Conservation (phyloP, 1,140 invertebrate species). For the Antheraea mylitta region DNA sequence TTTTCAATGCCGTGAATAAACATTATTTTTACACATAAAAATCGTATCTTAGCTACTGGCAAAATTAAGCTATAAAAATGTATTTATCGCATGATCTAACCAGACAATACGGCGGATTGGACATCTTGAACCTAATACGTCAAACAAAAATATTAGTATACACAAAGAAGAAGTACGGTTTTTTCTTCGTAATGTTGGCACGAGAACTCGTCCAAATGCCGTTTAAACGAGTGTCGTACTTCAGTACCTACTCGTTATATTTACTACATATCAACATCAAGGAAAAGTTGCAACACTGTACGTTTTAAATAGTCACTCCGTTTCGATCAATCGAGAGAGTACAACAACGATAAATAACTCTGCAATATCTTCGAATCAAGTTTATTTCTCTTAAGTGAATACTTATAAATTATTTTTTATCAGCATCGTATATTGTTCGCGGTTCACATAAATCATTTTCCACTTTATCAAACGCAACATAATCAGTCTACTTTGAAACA, state of each 20-base stretch:
- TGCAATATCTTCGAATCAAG: background rate
- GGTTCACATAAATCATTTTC: background rate
- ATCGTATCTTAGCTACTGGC: constrained; percentile 5
- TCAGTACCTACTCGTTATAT: constrained; percentile 1
- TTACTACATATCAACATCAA: background rate
- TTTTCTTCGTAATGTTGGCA: constrained; percentile 35
- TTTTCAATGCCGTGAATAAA: background rate
- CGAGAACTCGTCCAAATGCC: constrained; percentile 27
- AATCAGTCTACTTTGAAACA: background rate
- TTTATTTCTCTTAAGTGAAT: background rate
- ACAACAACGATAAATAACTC: background rate
- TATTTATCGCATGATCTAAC: constrained; percentile 23
- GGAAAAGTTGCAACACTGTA: background rate
- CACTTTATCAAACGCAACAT: background rate
- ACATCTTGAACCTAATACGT: constrained; percentile 24
- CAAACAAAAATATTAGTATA: constrained; percentile 27
- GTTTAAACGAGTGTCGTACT: constrained; percentile 9
- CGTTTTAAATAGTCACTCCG: background rate
- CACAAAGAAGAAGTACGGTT: constrained; percentile 30
- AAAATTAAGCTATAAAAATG: constrained; percentile 22
- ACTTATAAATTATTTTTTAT: too few species aligned
- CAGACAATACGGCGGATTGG: constrained; percentile 29
- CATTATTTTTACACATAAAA: background rate
- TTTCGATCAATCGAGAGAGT: background rate
- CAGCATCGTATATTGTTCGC: background rate